Evolutionary conservation across 2,888 invertebrate species (phyloP).

Genomic region (Agrochola lychnidis): DNA sequence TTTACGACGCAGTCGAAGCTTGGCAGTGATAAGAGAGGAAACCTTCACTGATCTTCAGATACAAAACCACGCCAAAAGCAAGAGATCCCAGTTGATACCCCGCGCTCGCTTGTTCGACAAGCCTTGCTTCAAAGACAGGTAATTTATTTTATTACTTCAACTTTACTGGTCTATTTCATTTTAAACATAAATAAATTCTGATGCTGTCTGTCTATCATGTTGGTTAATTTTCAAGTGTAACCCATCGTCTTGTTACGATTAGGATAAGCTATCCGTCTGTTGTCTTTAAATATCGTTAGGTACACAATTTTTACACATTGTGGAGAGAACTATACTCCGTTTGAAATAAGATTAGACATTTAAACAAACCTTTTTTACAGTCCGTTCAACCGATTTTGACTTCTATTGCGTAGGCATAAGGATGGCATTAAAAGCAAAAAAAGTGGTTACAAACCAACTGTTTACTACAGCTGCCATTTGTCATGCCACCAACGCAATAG

Average conservation of each 20-base stretch:
- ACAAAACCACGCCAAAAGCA: slow-evolving; percentile 91
- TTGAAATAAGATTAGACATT: too few species aligned
- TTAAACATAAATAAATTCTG: not conserved
- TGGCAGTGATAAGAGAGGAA: slow-evolving; percentile 95
- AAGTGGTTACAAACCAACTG: too few species aligned
- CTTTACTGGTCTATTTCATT: not conserved
- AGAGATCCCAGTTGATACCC: slow-evolving; percentile 95
- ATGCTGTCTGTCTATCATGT: not conserved
- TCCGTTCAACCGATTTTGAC: too few species aligned
- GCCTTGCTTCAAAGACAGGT: slow-evolving; percentile 94
- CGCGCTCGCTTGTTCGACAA: slow-evolving; percentile 95
- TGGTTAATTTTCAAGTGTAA: not conserved
- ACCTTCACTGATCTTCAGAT: slow-evolving; percentile 93
- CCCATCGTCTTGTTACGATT: not conserved
- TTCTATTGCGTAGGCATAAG: too few species aligned
- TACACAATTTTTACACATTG: not conserved
- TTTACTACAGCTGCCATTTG: too few species aligned
- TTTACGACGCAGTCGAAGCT: slow-evolving; percentile 92
- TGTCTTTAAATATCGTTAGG: not conserved
- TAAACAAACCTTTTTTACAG: too few species aligned
- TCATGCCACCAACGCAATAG: too few species aligned
- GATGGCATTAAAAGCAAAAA: too few species aligned
- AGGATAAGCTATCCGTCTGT: too few species aligned
- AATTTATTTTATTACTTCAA: slow-evolving; percentile 64
- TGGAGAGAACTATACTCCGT: too few species aligned